phyloP scores from a whole-genome alignment of 2,113 vertebrate species.

The Tinamus guttatus region DNA sequence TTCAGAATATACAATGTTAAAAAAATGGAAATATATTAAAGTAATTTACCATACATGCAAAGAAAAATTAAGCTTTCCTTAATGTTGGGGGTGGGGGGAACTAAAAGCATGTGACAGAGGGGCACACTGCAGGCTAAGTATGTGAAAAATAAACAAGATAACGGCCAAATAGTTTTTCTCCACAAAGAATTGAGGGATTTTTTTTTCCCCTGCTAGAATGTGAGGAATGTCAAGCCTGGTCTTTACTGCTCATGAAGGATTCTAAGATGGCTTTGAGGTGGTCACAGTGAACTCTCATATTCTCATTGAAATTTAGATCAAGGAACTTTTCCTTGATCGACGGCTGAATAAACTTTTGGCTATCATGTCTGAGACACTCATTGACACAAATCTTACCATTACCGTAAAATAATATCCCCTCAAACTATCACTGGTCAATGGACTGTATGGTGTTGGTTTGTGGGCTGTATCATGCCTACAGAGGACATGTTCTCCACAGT shows the following conservation, averaged over 20 bases:
- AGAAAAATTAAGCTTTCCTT: background rate
- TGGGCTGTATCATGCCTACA: background rate
- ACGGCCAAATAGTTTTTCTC: background rate
- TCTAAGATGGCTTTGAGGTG: constrained; percentile 26
- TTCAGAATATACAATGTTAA: background rate
- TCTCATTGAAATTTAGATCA: constrained; percentile 25
- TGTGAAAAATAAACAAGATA: constrained; percentile 34
- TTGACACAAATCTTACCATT: background rate
- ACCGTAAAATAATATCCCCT: background rate
- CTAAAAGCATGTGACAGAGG: background rate
- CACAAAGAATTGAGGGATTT: background rate
- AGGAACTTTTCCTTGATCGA: background rate
- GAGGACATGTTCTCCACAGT: background rate
- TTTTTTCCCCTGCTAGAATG: background rate
- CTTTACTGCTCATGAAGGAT: background rate
- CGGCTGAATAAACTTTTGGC: constrained; percentile 38
- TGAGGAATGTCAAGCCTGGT: background rate
- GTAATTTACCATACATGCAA: background rate
- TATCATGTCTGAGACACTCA: background rate
- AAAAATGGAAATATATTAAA: constrained; percentile 12
- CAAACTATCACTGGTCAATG: background rate
- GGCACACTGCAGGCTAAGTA: background rate
- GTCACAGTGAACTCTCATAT: background rate
- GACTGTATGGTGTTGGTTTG: background rate
- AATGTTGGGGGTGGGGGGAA: too few species aligned